These are phyloP conservation scores for Drosophila kikkawai DNA, from an alignment of 1,140 invertebrate species.

Conservation along the genomic window DNA sequence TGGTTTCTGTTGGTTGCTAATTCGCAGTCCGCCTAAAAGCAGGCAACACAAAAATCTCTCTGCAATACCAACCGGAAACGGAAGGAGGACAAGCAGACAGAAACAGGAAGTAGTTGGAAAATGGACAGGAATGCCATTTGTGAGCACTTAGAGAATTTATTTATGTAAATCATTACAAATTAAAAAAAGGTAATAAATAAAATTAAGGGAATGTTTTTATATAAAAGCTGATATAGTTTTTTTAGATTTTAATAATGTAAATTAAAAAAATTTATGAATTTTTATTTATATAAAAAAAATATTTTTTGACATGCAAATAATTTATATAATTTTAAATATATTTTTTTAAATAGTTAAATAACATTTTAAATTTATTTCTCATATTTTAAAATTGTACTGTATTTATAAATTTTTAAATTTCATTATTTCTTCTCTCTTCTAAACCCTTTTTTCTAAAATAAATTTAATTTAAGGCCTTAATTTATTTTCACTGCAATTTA, in stretches of 20 bases:
- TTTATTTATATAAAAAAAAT: no score
- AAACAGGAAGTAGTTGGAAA: slow-evolving; percentile 11
- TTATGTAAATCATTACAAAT: no score
- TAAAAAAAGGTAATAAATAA: no score
- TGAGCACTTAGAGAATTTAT: background rate
- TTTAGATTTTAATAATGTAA: no score
- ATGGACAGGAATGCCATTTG: background rate
- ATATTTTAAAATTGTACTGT: no score
- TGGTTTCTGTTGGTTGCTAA: slow-evolving; percentile 10
- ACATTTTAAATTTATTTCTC: no score
- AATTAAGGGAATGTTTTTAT: no score
- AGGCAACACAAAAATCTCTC: slow-evolving; percentile 14
- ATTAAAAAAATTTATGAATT: no score
- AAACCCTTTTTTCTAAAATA: background rate
- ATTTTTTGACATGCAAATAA: no score
- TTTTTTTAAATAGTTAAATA: no score
- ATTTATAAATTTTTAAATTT: background rate
- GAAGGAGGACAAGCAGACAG: slow-evolving; percentile 2
- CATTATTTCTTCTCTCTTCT: background rate
- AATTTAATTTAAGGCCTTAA: background rate
- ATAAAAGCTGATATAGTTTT: no score
- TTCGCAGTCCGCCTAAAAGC: background rate
- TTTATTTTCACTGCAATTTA: background rate
- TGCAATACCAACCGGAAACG: slow-evolving; percentile 23
- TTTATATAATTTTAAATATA: no score